A percentile compares a stretch with the other conserved stretches of the same genome.
phyloP scores from a whole-genome alignment of 2,113 vertebrate genomes.

The Mastomys natalensis region DNA sequence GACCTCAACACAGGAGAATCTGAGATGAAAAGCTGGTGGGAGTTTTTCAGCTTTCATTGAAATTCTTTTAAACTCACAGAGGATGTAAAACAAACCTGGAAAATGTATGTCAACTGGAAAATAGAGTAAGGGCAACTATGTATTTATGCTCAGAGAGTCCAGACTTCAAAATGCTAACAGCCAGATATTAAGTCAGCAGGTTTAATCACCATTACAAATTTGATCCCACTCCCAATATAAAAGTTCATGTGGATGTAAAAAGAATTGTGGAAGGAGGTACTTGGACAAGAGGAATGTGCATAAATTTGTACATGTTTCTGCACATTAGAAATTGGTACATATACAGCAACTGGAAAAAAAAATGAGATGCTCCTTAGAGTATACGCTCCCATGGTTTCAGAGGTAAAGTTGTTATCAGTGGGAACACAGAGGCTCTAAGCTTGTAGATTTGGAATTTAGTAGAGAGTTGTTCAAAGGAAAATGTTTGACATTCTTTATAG shows the following conservation, averaged over 20 bases:
- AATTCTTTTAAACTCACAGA: background rate
- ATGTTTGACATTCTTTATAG: background rate
- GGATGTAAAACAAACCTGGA: background rate
- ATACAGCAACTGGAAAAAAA: background rate
- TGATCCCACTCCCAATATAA: background rate
- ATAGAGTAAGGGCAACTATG: background rate
- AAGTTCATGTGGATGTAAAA: background rate
- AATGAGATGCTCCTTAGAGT: background rate
- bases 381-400: background rate
- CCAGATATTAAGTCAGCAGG: background rate
- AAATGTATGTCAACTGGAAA: background rate
- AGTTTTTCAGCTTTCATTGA: background rate
- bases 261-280: background rate
- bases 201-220: background rate
- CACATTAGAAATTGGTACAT: background rate
- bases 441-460: background rate
- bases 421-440: background rate
- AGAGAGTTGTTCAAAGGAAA: background rate
- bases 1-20: background rate
- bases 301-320: background rate
- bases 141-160: background rate
- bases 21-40: no score
- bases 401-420: rapidly evolving
- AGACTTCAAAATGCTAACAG: background rate
- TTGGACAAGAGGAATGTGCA: background rate